phyloP scores from a whole-genome alignment of 1,140 invertebrate species.

The Psix sp. region DNA sequence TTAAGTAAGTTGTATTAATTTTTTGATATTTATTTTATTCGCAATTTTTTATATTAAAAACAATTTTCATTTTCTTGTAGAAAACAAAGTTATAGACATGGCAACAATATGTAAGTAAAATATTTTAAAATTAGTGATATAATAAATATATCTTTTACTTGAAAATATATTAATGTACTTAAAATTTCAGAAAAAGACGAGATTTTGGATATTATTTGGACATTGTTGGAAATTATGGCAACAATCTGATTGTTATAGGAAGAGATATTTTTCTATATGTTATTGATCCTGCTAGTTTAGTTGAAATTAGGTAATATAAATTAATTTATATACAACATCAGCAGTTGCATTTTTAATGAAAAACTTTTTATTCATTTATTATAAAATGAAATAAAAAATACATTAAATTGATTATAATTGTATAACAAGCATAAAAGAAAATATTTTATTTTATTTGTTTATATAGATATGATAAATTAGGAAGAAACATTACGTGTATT shows the following conservation, averaged over 20 bases:
- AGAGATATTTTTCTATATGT: slow-evolving; percentile 65
- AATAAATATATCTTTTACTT: too few species aligned
- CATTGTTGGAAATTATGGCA: slow-evolving; percentile 70
- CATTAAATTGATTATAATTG: slow-evolving; percentile 23
- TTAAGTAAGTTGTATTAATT: slow-evolving; percentile 38
- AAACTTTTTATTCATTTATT: too few species aligned
- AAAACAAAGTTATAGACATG: too few species aligned
- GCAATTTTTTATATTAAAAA: background rate
- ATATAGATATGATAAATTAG: slow-evolving; percentile 70
- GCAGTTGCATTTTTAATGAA: too few species aligned
- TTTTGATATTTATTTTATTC: background rate
- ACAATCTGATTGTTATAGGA: slow-evolving; percentile 70
- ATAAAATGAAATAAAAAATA: too few species aligned
- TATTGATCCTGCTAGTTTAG: slow-evolving; percentile 62
- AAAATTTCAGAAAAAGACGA: slow-evolving; percentile 50
- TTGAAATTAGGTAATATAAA: slow-evolving; percentile 57
- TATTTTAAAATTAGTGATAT: slow-evolving; percentile 5
- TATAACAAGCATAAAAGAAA: slow-evolving; percentile 30
- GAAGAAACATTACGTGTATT: slow-evolving; percentile 81
- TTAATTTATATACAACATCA: too few species aligned
- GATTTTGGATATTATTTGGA: slow-evolving; percentile 69
- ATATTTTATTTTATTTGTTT: slow-evolving; percentile 10
- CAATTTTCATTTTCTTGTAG: too few species aligned
- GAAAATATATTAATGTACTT: too few species aligned
- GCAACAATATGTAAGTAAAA: too few species aligned